Percentiles rank a stretch among this genome's conserved stretches.
Evolutionary conservation across 1,140 invertebrate genomes (phyloP).

Genomic region (Melanaphis sacchari): DNA sequence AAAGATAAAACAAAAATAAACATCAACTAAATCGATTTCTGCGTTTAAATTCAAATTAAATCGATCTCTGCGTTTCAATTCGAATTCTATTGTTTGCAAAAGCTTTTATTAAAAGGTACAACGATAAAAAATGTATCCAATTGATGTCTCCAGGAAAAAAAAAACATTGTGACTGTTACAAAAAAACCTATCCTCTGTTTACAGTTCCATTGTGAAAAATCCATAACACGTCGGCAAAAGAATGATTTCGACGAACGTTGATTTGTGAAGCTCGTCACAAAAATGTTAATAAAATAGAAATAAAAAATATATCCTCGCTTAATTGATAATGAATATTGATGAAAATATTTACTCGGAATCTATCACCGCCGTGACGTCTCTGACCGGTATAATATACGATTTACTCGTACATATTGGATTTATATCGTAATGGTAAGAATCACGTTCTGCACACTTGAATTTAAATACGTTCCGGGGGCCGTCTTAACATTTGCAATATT

Average conservation of each 20-base stretch:
- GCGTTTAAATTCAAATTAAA: slow-evolving; percentile 23
- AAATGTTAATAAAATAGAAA: background rate
- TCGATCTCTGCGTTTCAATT: slow-evolving; percentile 45
- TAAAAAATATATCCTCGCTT: background rate
- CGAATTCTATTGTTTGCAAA: slow-evolving; percentile 41
- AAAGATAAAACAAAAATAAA: background rate
- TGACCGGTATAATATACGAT: background rate
- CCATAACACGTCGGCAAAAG: background rate
- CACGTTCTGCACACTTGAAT: background rate
- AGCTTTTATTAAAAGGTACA: slow-evolving; percentile 48
- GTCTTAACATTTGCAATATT: background rate
- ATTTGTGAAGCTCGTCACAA: slow-evolving; percentile 2
- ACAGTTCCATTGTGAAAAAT: slow-evolving; percentile 28
- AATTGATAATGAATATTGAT: slow-evolving; percentile 31
- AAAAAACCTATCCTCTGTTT: slow-evolving; percentile 20
- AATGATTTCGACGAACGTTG: background rate
- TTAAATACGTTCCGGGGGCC: background rate
- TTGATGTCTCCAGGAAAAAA: slow-evolving; percentile 8
- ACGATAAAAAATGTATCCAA: slow-evolving; percentile 43
- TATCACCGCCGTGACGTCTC: background rate
- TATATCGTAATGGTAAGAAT: background rate
- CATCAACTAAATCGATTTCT: background rate
- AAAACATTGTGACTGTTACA: background rate
- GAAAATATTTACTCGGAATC: slow-evolving; percentile 2
- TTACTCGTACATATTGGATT: background rate